Evolutionary conservation across 2,797 vertebrate genomes (phyloP).

Genomic region (Silurus lanzhouensis): DNA sequence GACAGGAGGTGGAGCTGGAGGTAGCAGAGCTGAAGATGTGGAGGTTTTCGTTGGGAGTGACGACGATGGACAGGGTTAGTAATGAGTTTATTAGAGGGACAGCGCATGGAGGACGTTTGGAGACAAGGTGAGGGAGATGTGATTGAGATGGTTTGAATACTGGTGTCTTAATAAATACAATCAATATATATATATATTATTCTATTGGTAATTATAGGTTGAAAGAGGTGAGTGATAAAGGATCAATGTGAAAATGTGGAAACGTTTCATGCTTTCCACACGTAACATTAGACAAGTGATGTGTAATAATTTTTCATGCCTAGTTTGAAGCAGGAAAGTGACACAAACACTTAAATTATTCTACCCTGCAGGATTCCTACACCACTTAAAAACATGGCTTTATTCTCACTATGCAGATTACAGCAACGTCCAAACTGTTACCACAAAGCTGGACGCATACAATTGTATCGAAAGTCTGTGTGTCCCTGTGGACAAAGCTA

Average conservation of each 20-base stretch:
- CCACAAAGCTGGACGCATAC: no score
- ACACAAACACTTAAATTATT: neutral
- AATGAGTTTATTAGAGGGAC: no score
- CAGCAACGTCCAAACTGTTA: neutral
- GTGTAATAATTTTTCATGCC: neutral
- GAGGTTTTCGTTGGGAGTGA: no score
- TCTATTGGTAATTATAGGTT: neutral
- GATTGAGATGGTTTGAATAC: no score
- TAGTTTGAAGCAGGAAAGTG: neutral
- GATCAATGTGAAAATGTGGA: neutral
- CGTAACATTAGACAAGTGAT: neutral
- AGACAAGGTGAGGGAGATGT: no score
- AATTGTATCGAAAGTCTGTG: no score
- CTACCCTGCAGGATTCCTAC: neutral
- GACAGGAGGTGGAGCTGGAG: no score
- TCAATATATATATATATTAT: neutral
- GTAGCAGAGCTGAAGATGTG: no score
- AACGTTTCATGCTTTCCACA: neutral
- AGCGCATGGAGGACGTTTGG: no score
- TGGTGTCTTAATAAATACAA: no score
- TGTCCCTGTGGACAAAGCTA: no score
- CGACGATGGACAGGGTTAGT: no score
- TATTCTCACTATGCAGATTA: neutral
- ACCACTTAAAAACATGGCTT: neutral
- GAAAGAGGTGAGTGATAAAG: neutral